A percentile compares a stretch with the other conserved stretches of the same genome.
Evolutionary conservation across 1,140 invertebrate species (phyloP).

Genomic region (Sinella curviseta): DNA sequence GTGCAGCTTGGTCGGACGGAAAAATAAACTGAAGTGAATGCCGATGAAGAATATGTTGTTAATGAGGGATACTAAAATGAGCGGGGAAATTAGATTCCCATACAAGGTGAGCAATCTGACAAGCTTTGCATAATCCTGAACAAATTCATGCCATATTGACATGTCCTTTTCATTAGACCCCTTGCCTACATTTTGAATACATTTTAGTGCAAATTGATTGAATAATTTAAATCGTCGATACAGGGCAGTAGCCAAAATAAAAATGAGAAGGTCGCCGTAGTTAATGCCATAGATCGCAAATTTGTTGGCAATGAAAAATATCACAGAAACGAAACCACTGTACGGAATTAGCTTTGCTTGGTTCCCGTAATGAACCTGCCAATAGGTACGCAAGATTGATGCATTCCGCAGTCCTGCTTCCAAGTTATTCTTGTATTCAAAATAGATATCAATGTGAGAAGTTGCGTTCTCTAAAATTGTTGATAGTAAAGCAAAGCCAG

Average conservation of each 20-base stretch:
- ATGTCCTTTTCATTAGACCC: neutral
- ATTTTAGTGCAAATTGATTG: neutral
- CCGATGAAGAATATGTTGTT: neutral
- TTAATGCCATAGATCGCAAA: neutral
- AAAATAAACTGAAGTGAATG: neutral
- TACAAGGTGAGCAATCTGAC: neutral
- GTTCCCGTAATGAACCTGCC: neutral
- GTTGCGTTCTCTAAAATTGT: neutral
- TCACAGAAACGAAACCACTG: neutral
- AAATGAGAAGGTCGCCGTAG: neutral
- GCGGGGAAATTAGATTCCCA: neutral
- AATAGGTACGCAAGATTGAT: neutral
- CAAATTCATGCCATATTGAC: neutral
- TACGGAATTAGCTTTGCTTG: neutral
- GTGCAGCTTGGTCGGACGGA: neutral
- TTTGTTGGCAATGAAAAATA: neutral
- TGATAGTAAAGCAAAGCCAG: neutral
- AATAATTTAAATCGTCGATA: neutral
- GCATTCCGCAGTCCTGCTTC: neutral
- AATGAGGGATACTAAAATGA: neutral
- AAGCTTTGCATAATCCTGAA: neutral
- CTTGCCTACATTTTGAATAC: neutral
- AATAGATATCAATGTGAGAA: neutral
- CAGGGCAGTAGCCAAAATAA: neutral
- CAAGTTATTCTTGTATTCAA: neutral